Percentiles rank a stretch among this genome's conserved stretches.
Evolutionary conservation across 2,113 vertebrate genomes (phyloP).

Genomic region (Muntiacus muntjak): DNA sequence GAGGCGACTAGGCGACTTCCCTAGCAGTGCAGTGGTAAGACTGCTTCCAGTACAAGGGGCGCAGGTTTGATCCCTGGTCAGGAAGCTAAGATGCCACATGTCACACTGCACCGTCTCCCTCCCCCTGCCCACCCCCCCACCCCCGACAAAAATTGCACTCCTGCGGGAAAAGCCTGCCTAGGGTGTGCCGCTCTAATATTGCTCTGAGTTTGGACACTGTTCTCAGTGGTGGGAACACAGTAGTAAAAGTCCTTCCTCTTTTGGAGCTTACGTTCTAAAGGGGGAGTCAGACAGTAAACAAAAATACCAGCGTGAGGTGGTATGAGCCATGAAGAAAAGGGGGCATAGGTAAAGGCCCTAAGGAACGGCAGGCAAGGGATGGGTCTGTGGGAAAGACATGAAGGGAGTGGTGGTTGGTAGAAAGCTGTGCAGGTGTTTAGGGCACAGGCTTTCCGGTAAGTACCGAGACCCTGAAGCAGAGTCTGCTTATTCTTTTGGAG

Average conservation of each 20-base stretch:
- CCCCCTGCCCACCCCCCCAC: neutral
- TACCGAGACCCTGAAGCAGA: neutral
- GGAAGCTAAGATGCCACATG: neutral
- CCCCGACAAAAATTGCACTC: neutral
- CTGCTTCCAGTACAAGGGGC: neutral
- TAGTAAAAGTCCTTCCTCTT: neutral
- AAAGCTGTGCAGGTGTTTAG: neutral
- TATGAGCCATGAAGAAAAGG: neutral
- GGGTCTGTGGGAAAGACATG: neutral
- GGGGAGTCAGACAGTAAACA: neutral
- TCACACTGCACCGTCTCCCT: neutral
- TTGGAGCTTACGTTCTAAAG: neutral
- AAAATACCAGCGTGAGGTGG: neutral
- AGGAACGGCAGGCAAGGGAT: neutral
- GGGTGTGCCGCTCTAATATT: neutral
- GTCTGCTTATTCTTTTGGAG: neutral
- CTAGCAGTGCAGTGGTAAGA: neutral
- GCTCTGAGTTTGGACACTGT: neutral
- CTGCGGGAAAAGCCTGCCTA: neutral
- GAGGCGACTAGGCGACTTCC: neutral
- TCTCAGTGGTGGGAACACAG: neutral
- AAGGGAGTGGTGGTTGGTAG: neutral
- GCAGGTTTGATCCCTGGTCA: neutral
- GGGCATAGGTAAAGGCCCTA: neutral
- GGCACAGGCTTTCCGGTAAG: neutral